Conservation (phyloP, 2,113 vertebrate species). For the Capra hircus region DNA sequence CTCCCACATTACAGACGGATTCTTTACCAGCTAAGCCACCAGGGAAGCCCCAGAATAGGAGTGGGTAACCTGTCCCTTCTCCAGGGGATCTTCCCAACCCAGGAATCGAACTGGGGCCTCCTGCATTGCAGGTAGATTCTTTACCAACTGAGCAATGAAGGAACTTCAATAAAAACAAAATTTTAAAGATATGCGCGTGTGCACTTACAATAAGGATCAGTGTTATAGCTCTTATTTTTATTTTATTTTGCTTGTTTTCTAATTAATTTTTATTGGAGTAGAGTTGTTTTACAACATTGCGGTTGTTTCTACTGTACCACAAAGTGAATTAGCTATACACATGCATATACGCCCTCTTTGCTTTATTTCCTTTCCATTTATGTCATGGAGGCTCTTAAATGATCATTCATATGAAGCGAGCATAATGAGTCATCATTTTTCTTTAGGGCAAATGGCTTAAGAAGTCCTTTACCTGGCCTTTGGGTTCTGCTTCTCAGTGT, state of each 20-base stretch:
- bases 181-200: accelerated
- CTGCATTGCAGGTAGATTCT: not conserved
- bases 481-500: not conserved
- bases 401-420: not conserved
- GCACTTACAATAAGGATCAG: not conserved
- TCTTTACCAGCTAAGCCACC: not conserved
- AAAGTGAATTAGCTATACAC: not conserved
- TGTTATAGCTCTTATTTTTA: not conserved
- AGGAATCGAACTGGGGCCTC: accelerated
- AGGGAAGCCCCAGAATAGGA: not conserved
- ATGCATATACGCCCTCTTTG: not conserved
- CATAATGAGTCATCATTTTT: not conserved
- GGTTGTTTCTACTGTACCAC: not conserved
- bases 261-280: not conserved
- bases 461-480: not conserved
- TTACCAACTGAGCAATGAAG: not conserved
- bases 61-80: not conserved
- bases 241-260: not conserved
- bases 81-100: not conserved
- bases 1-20: accelerated
- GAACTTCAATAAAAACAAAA: not conserved
- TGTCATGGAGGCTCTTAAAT: not conserved
- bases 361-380: not conserved
- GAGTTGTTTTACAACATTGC: not conserved
- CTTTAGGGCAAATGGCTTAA: accelerated